Evolutionary conservation across 2,888 invertebrate genomes (phyloP).

Genomic region (Xanthostigma xanthostigma): DNA sequence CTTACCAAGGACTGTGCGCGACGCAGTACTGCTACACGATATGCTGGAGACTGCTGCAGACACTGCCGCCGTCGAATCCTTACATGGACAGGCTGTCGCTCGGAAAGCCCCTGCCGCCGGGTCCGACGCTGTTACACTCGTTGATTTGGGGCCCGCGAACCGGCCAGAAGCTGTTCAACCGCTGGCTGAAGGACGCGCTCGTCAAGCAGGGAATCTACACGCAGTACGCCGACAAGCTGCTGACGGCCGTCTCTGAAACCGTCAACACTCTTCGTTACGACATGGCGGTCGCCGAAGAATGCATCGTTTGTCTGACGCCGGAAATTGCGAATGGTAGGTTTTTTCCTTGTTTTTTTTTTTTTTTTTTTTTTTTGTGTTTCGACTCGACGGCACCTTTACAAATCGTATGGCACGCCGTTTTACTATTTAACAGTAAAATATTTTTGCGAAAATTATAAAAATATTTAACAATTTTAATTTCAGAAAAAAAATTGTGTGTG

Average conservation of each 20-base stretch:
- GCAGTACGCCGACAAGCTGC: conserved; percentile 54
- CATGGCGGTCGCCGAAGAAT: conserved; percentile 43
- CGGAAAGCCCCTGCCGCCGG: conserved; percentile 47
- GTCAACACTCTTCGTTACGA: conserved; percentile 49
- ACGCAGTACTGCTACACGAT: conserved; percentile 85
- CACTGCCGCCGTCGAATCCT: conserved; percentile 78
- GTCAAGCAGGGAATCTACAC: conserved; percentile 85
- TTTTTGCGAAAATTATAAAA: too few relatives aligned
- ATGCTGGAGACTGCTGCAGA: conserved; percentile 67
- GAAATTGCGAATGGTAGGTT: conserved; percentile 29
- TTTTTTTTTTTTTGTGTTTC: not conserved
- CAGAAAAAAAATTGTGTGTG: too few relatives aligned
- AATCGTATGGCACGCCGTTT: too few relatives aligned
- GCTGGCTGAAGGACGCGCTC: conserved; percentile 83
- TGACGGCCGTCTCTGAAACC: conserved; percentile 55
- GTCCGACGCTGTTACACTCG: conserved; percentile 62
- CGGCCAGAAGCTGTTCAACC: conserved; percentile 66
- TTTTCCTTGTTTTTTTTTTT: too few relatives aligned
- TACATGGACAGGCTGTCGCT: conserved; percentile 69
- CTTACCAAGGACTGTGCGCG: conserved; percentile 56
- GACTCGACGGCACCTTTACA: not conserved
- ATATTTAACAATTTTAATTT: too few relatives aligned
- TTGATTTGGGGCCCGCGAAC: conserved; percentile 81
- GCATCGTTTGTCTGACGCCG: conserved; percentile 36
- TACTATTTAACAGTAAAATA: too few relatives aligned